Conservation (phyloP, 1,140 invertebrate genomes). For the Metaphire vulgaris region DNA sequence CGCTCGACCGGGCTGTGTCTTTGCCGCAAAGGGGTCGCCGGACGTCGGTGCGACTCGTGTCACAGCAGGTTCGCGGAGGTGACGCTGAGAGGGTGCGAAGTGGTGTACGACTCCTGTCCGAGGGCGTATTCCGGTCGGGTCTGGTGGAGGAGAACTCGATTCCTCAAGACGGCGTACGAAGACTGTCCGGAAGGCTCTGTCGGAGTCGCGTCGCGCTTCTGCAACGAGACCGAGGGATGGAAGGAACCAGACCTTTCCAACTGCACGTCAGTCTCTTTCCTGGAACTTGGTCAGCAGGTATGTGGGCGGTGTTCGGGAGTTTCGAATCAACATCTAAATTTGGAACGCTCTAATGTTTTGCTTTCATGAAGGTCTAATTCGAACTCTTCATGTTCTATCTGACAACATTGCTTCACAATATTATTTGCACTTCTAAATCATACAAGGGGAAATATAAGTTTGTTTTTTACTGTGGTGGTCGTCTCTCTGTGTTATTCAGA, state of each 20-base stretch:
- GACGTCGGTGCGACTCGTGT: constrained; percentile 85
- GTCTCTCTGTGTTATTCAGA: too few species aligned
- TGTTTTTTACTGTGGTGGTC: too few species aligned
- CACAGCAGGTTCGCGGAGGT: constrained; percentile 88
- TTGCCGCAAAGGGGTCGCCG: constrained; percentile 81
- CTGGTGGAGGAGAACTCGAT: constrained; percentile 82
- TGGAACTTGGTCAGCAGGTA: constrained; percentile 71
- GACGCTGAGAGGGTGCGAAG: constrained; percentile 57
- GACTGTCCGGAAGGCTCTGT: constrained; percentile 43
- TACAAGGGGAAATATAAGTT: too few species aligned
- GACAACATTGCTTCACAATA: too few species aligned
- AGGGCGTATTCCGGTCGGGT: constrained; percentile 66
- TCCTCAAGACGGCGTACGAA: constrained; percentile 61
- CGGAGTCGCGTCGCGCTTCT: constrained; percentile 66
- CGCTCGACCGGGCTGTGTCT: constrained; percentile 72
- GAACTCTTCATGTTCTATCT: too few species aligned
- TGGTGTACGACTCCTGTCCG: constrained; percentile 85
- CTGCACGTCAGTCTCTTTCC: constrained; percentile 79
- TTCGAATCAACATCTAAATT: too few species aligned
- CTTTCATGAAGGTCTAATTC: too few species aligned
- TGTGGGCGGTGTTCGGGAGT: constrained; percentile 27
- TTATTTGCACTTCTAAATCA: too few species aligned
- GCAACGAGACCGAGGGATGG: constrained; percentile 76
- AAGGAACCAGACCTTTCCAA: constrained; percentile 80
- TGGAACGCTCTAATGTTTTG: too few species aligned